Base-by-base conservation (phyloP, 2,797 vertebrate species). In the Antennarius maculatus region DNA sequence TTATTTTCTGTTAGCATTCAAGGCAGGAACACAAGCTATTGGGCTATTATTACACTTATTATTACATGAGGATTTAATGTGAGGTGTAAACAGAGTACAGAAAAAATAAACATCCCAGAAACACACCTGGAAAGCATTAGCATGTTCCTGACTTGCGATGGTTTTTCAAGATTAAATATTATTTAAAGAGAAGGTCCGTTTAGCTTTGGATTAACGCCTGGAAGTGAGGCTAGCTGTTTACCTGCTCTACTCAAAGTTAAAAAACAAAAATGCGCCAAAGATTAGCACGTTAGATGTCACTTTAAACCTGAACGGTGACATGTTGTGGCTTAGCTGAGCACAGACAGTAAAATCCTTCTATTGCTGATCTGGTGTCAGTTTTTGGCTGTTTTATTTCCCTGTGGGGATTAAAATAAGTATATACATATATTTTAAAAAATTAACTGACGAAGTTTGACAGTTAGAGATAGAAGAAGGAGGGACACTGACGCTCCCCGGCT, bases 271-370 rank as follows among this genome's bases (percentile, higher is more conserved):
- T 34, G 3, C 31, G 8, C 31, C 31, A 34, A 9, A 3, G 3
- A 42, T 42, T 3, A 42, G 13, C 31, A 34, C 31, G 31, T 34
- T 34, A 8, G 31, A 34, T 5, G 31, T 34, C 5, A 2, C 5
- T 2, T 34, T 34, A 6, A 34, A 34, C 31, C 31, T 8, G 31
- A 34, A 34, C 31, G 8, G 31, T 11, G 14, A 53, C 13, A 15
- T n/a, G 70, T n/a, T 57, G 14, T 3, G 47, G 72, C 41, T 73
- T 48, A 66, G 59, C 17, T 47, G 46, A 59, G 72, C 51, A 42
- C 14, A 10, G 49, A 2, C 34, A 6, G 2, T 14, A n/a, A 60
- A 16, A 4, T 56, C 12, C 7, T 31, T 43, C 34, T 39, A 3
- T 39, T 11, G 1, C 62, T 71, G 69, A 62, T 55, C 54, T 55